phyloP scores from a whole-genome alignment of 2,113 vertebrate species.

The Pristiophorus japonicus region DNA sequence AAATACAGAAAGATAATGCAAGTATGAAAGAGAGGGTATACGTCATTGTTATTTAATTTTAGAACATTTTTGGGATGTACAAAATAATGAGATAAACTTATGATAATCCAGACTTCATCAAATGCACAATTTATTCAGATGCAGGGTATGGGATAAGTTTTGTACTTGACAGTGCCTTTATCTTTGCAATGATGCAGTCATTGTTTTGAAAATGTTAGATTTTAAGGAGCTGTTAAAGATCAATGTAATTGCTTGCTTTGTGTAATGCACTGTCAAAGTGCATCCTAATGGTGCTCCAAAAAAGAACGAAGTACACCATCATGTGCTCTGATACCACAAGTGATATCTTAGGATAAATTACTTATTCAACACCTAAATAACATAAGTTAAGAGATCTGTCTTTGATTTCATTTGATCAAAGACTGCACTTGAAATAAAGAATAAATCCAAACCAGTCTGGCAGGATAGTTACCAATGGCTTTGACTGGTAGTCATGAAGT shows the following conservation, averaged over 20 bases:
- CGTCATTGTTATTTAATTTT: neutral
- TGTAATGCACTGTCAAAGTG: neutral
- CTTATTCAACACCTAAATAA: neutral
- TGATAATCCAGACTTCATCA: neutral
- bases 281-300: neutral
- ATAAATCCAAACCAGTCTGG: neutral
- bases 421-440: neutral
- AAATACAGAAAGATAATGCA: neutral
- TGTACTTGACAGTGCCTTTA: neutral
- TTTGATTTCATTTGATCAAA: neutral
- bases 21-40: neutral
- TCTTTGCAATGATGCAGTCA: neutral
- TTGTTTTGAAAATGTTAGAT: neutral
- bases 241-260: conserved; percentile 1
- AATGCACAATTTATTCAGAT: neutral
- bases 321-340: neutral
- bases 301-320: neutral
- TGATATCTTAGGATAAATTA: neutral
- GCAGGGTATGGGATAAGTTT: neutral
- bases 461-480: neutral
- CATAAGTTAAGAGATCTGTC: neutral
- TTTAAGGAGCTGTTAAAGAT: neutral
- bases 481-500: neutral
- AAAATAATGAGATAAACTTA: neutral
- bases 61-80: neutral